phyloP scores from a whole-genome alignment of 2,113 vertebrate genomes.

The Ptilorrhoa leucosticta region DNA sequence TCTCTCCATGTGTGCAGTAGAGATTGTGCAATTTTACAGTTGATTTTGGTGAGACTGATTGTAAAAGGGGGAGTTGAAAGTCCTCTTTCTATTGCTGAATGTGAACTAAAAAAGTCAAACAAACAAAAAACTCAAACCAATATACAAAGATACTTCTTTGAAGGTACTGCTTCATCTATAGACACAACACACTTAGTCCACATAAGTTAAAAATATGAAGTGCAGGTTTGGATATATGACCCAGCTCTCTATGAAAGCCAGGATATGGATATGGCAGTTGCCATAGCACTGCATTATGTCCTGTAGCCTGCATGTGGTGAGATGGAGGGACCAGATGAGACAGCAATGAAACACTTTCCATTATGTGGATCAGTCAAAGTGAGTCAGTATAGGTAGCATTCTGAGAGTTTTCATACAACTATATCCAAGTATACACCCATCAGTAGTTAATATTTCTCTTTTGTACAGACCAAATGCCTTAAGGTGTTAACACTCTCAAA shows the following conservation, averaged over 20 bases:
- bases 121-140: not conserved
- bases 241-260: not conserved
- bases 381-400: not conserved
- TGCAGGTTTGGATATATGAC: not conserved
- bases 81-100: not conserved
- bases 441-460: not conserved
- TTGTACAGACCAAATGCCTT: not conserved
- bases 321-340: not conserved
- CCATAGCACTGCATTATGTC: not conserved
- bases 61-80: not conserved
- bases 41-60: not conserved
- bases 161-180: not conserved
- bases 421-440: not conserved
- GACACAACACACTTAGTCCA: not conserved
- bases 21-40: not conserved
- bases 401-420: not conserved
- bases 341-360: not conserved
- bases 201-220: not conserved
- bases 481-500: not conserved
- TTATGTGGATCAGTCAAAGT: not conserved
- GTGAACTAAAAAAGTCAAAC: not conserved
- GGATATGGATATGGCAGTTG: not conserved
- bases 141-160: not conserved
- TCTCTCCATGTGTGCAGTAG: not conserved
- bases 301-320: accelerated